Evolutionary conservation across 2,888 invertebrate genomes (phyloP).

Genomic region (Mesorhabditis spiculigera): DNA sequence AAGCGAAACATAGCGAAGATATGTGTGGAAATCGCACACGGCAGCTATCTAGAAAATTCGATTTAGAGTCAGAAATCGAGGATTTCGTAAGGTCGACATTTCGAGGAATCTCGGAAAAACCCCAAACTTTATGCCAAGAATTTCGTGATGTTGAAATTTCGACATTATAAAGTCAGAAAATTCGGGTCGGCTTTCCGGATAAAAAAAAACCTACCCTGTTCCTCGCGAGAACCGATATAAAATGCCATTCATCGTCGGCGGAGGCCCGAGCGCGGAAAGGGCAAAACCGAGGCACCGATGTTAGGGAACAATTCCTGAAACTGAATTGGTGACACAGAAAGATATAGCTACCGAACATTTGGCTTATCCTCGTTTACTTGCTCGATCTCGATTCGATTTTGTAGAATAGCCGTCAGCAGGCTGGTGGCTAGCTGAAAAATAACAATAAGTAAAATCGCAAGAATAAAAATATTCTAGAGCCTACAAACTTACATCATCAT

Average conservation of each 20-base stretch:
- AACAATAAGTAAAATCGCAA: background rate
- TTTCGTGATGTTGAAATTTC: background rate
- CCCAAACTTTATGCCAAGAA: too few species aligned
- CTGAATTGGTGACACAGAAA: constrained; percentile 8
- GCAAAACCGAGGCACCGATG: constrained; percentile 71
- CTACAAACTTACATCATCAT: constrained; percentile 56
- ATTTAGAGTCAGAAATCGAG: background rate
- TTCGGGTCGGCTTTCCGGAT: background rate
- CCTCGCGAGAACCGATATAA: constrained; percentile 74
- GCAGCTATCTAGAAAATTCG: constrained; percentile 69
- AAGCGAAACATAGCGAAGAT: constrained; percentile 74
- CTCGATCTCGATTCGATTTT: constrained; percentile 73
- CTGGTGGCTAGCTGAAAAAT: constrained; percentile 64
- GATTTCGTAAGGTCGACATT: background rate
- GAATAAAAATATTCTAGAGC: background rate
- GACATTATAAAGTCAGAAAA: background rate
- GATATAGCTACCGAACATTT: constrained; percentile 69
- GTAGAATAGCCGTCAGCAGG: constrained; percentile 69
- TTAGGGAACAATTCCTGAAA: constrained; percentile 71
- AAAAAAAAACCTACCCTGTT: constrained; percentile 72
- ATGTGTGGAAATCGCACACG: constrained; percentile 78
- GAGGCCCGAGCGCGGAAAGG: constrained; percentile 74
- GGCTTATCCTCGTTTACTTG: constrained; percentile 69
- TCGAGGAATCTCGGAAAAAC: too few species aligned
- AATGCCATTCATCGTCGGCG: constrained; percentile 69